Evolutionary conservation across 35 echinoderm and acorn worm genomes (phyloP), one percentile per base, ranked within the genome.

Genomic region (Hemicentrotus pulcherrimus): DNA sequence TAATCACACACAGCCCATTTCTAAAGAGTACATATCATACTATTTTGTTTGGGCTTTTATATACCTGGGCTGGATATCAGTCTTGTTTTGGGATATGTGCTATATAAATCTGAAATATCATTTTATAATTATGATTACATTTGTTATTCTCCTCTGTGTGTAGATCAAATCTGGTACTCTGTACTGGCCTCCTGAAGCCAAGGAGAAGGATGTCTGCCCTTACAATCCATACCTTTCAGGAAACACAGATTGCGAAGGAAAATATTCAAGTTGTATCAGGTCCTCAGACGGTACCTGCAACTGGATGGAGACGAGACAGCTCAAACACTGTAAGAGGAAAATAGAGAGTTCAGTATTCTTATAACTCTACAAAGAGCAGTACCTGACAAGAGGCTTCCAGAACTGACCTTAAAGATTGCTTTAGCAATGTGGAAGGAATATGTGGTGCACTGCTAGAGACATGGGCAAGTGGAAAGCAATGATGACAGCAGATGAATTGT

Each of bases 121-220:
- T 22, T 18, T 86, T 33, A 86, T 9, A 13, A 30, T 86, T 31
- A 86, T 86, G 13, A 86, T 86, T 11, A 31, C 9, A 19, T 13
- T 31, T 10, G 2, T 47, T 90, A 19, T 90, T 13, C 33, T 88
- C 12, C 32, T 90, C 24, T 90, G 32, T 48, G 33, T 47, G 22
- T 94, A 98, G 97, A 98, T 98, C 47, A 95, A 97, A 85, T 70
- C 95, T 18, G 97, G 96, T 41, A 88, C 94, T 9, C 85, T 98
- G 32, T 98, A 97, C 78, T 98, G 96, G 88, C 96, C 96, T 14
- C 86, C 96, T 86, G 95, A 96, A 32, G 30, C 97, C 5, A 89
- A 96, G 60, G 95, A 91, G 46, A 98, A 97, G 78, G 94, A 86
- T 12, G 96, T 98, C 70, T 98, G 97, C 61, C 87, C 97, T 12